Percentiles rank a stretch among this genome's conserved stretches.
Evolutionary conservation across 2,797 vertebrate species (phyloP).

Genomic region (Cheirogaleus major): DNA sequence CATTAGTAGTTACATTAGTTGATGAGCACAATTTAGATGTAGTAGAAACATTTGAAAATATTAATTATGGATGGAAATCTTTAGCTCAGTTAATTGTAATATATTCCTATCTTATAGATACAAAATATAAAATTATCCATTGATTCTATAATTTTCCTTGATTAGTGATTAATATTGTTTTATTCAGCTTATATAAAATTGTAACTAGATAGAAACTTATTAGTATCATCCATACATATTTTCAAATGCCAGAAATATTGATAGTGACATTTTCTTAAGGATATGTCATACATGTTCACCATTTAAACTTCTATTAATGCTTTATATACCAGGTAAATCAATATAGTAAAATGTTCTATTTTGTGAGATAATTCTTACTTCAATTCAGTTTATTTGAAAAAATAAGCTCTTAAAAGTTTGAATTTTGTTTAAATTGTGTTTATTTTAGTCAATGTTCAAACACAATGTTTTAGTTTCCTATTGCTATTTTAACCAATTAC

Average conservation of each 20-base stretch:
- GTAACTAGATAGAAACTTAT: neutral
- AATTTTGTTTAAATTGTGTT: neutral
- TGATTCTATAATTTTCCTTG: neutral
- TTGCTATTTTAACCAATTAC: neutral
- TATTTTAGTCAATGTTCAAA: conserved; percentile 12
- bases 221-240: neutral
- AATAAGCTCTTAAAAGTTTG: neutral
- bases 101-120: neutral
- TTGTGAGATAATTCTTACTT: neutral
- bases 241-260: neutral
- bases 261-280: neutral
- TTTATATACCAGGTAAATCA: neutral
- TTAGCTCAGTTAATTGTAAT: conserved; percentile 1
- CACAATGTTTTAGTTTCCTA: neutral
- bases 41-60: neutral
- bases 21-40: conserved; percentile 6
- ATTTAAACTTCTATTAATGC: conserved; percentile 7
- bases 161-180: neutral
- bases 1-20: neutral
- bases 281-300: neutral
- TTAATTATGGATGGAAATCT: conserved; percentile 5
- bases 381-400: neutral
- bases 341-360: neutral
- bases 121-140: neutral
- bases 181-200: neutral